Evolutionary conservation across 2,797 vertebrate species (phyloP).

Genomic region (Epinephelus awoara): DNA sequence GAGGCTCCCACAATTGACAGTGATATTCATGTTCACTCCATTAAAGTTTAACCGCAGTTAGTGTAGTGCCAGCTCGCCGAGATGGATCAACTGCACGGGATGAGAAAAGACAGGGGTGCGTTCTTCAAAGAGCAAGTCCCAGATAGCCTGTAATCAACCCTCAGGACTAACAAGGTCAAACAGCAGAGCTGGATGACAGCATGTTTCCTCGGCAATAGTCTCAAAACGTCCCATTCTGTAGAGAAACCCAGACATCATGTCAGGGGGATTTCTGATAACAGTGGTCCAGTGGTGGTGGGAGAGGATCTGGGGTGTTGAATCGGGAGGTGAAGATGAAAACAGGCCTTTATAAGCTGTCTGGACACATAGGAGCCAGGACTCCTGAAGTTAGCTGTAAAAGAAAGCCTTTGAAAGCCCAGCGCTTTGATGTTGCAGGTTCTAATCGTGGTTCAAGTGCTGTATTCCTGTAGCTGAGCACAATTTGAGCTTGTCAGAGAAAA

Average conservation of each 20-base stretch:
- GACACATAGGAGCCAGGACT: slow-evolving; percentile 85
- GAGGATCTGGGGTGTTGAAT: slow-evolving; percentile 89
- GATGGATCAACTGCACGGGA: slow-evolving; percentile 78
- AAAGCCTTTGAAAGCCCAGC: slow-evolving; percentile 85
- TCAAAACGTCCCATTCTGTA: slow-evolving; percentile 86
- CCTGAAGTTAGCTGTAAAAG: slow-evolving; percentile 89
- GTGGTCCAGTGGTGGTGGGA: slow-evolving; percentile 86
- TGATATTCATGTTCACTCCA: slow-evolving; percentile 82
- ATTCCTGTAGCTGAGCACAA: slow-evolving; percentile 73
- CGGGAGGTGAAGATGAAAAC: slow-evolving; percentile 91
- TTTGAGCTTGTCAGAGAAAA: slow-evolving; percentile 53
- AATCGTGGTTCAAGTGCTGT: slow-evolving; percentile 79
- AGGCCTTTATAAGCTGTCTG: slow-evolving; percentile 91
- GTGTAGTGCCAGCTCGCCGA: slow-evolving; percentile 80
- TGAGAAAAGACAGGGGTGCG: slow-evolving; percentile 75
- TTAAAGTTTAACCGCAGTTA: slow-evolving; percentile 73
- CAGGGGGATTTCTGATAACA: slow-evolving; percentile 88
- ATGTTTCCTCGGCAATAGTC: slow-evolving; percentile 82
- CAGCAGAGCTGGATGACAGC: slow-evolving; percentile 80
- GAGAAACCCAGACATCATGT: slow-evolving; percentile 93
- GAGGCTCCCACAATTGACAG: slow-evolving; percentile 74
- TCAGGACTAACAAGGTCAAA: slow-evolving; percentile 81
- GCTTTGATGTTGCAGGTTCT: slow-evolving; percentile 89
- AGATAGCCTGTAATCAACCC: slow-evolving; percentile 78
- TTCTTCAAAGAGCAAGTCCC: slow-evolving; percentile 74